Evolutionary conservation across 2,797 vertebrate species (phyloP), one percentile per base, ranked within the genome.

Genomic region (Danio choprae): DNA sequence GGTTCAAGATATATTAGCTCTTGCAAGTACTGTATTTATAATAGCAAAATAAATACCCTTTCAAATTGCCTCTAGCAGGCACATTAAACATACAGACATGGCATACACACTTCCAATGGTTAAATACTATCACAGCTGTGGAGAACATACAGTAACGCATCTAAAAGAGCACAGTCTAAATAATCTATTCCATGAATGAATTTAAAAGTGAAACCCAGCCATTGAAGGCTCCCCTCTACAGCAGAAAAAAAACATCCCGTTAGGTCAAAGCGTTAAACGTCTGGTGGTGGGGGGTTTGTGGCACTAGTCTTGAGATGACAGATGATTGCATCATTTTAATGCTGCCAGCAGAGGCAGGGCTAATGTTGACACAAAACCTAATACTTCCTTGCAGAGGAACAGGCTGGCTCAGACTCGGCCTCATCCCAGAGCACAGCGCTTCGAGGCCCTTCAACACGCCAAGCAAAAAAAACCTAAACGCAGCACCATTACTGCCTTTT

Each of bases 281-380:
- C 64, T 72, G 60, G 13, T 74, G 48, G 82, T 74, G 71, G 81
- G 76, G 83, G 85, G 46, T 16, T 22, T 20, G 59, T 40, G 88
- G 87, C 87, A 87, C 89, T 85, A 89, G 88, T 84, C 87, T 81
- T 84, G 87, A 90, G 88, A 92, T 89, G 89, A 92, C 90, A 90
- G 88, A 92, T 90, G 91, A 92, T 78, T 91, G 92, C 91, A 92
- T 92, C 92, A 91, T 88, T 74, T 79, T 86, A 90, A 82, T 79
- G 87, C 89, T 91, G 89, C 91, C 87, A 87, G 87, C 89, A 91
- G 90, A 92, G 90, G 87, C 91, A 81, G 80, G 85, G 70, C 88
- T 88, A 85, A 87, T 94, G 93, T 94, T 94, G 93, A 94, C 91
- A 91, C 90, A 92, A 88, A 94, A 94, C 91, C 90, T 90, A 94